Evolutionary conservation across 1,140 invertebrate genomes (phyloP).

Genomic region (Epicauta chinensis): DNA sequence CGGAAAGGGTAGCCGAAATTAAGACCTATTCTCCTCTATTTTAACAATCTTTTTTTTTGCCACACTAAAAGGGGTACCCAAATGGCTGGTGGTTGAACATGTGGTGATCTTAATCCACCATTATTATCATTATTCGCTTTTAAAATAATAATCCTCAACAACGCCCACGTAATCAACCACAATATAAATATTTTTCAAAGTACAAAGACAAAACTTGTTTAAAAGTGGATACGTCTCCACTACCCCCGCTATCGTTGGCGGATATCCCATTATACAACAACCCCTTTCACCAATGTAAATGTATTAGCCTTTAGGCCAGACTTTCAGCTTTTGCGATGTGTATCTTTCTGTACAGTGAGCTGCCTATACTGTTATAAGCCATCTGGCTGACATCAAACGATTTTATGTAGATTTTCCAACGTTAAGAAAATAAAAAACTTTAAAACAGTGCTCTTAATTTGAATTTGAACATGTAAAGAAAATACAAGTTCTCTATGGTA

Average conservation of each 20-base stretch:
- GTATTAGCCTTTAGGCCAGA: constrained; percentile 24
- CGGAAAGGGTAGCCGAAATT: constrained; percentile 24
- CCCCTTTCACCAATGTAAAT: constrained; percentile 38
- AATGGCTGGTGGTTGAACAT: no score
- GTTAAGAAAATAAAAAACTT: constrained; percentile 39
- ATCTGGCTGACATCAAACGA: constrained; percentile 35
- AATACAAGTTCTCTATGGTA: no score
- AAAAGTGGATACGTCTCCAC: constrained; percentile 19
- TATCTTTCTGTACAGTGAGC: not conserved
- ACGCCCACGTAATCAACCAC: constrained; percentile 10
- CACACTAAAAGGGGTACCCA: no score
- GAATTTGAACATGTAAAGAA: no score
- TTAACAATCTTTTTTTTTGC: no score
- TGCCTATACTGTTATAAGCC: constrained; percentile 25
- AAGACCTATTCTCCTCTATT: constrained; percentile 22
- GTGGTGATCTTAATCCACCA: no score
- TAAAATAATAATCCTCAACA: no score
- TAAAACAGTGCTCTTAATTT: constrained; percentile 29
- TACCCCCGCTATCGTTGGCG: constrained; percentile 19
- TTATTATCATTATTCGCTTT: no score
- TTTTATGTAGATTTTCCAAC: constrained; percentile 35
- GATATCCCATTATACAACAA: not conserved
- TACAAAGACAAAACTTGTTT: constrained; percentile 40
- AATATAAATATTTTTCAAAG: constrained; percentile 38
- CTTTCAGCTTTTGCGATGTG: constrained; percentile 1